Evolutionary conservation across 2,113 vertebrate genomes (phyloP).

Genomic region (Dasyprocta punctata): DNA sequence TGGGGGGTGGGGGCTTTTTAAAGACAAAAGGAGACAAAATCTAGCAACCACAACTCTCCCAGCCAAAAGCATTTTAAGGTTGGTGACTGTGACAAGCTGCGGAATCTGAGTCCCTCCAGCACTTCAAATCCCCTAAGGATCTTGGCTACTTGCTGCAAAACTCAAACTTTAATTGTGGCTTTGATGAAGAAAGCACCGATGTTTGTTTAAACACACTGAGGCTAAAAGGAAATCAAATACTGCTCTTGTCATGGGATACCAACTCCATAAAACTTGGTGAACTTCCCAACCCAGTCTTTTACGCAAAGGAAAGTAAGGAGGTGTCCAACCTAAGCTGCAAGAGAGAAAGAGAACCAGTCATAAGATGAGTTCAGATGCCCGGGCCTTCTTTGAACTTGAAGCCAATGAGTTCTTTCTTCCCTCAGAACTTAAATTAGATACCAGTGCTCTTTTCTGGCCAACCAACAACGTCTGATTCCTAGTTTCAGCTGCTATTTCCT

Average conservation of each 20-base stretch:
- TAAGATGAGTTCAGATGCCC: conserved; percentile 2
- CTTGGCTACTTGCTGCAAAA: conserved; percentile 34
- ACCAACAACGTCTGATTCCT: neutral
- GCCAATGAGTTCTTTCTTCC: neutral
- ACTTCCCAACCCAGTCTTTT: neutral
- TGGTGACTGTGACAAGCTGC: neutral
- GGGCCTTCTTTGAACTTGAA: neutral
- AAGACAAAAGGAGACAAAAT: conserved; percentile 67
- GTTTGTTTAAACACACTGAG: conserved; percentile 12
- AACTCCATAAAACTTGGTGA: neutral
- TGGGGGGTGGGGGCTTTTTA: conserved; percentile 56
- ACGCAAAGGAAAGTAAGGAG: conserved; percentile 15
- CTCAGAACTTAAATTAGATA: conserved; percentile 4
- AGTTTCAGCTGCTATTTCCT: conserved; percentile 37
- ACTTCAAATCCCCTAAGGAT: neutral
- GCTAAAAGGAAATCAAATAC: conserved; percentile 40
- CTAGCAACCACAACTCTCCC: neutral
- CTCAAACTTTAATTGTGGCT: conserved; percentile 29
- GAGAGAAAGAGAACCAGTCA: neutral
- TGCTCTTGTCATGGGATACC: neutral
- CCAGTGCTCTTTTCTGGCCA: conserved; percentile 11
- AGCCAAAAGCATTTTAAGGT: neutral
- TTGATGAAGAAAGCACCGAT: conserved; percentile 31
- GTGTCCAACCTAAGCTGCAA: neutral
- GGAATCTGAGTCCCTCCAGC: neutral